Base-by-base conservation (phyloP, 2,888 invertebrate species). In the Elysia crispata region DNA sequence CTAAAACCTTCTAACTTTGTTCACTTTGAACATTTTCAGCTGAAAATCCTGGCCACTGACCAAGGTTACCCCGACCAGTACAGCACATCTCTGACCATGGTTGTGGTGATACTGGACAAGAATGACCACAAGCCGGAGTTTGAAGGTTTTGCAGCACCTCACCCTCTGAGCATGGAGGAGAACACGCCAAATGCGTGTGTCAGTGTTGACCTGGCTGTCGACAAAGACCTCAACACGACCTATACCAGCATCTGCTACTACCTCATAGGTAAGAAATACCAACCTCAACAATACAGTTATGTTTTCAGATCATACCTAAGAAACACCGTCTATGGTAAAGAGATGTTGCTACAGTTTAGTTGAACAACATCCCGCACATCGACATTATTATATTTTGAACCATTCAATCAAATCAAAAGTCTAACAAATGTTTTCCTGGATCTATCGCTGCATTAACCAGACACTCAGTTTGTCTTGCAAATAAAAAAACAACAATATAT, bases 231-330 rank as follows among this genome's bases (percentile, higher is more conserved):
- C 86, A 95, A 96, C 0, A 89, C 89, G 75, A 94, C 95, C 72
- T 82, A 74, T 41, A 94, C 95, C 73, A 95, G 96, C 82, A 96
- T 97, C n/a, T 98, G 98, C 90, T 98, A 97, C 91, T 98, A 95
- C 89, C 96, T 98, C 74, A 94, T 97, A n/a, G 95, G 95, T 90
- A 70, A 85, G 88, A n/a, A n/a, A n/a, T n/a, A n/a, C n/a, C n/a
- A n/a, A n/a, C n/a, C n/a, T n/a, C n/a, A n/a, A n/a, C n/a, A n/a
- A n/a, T n/a, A n/a, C n/a, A n/a, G n/a, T n/a, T n/a, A n/a, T n/a
- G n/a, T n/a, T n/a, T n/a, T n/a, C n/a, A n/a, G n/a, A n/a, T n/a
- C n/a, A n/a, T n/a, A n/a, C n/a, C n/a, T n/a, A n/a, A n/a, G n/a
- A n/a, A n/a, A n/a, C n/a, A n/a, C n/a, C n/a, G n/a, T n/a, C n/a